A percentile compares a stretch with the other conserved stretches of the same genome.
Evolutionary conservation across 2,113 vertebrate genomes (phyloP).

Genomic region (Acinonyx jubatus): DNA sequence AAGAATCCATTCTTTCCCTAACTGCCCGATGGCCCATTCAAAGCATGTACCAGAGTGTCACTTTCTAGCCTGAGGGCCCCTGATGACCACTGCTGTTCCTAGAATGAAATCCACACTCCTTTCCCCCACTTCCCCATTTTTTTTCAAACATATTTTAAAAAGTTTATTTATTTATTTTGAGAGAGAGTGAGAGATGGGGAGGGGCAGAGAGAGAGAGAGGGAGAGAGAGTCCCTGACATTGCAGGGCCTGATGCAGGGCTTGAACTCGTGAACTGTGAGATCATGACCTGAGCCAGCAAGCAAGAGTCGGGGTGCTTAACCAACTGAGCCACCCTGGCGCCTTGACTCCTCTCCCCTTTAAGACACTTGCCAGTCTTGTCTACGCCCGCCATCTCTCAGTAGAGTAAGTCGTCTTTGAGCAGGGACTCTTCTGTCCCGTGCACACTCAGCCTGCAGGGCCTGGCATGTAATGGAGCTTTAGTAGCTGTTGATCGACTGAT

Average conservation of each 20-base stretch:
- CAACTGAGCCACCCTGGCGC: too few species aligned
- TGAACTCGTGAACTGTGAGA: too few species aligned
- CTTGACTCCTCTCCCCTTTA: background rate
- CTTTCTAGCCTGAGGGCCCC: background rate
- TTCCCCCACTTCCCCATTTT: too few species aligned
- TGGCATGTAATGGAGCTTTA: background rate
- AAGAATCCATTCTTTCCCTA: background rate
- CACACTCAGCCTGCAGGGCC: background rate
- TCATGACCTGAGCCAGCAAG: too few species aligned
- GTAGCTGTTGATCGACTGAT: background rate
- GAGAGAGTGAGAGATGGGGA: too few species aligned
- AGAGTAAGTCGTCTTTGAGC: background rate
- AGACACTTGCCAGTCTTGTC: background rate
- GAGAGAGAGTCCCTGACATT: too few species aligned
- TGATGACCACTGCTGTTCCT: background rate
- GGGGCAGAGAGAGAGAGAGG: too few species aligned
- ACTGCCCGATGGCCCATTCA: background rate
- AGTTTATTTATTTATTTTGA: too few species aligned
- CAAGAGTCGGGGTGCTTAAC: too few species aligned
- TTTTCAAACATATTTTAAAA: too few species aligned
- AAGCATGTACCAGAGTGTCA: background rate
- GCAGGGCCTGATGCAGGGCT: too few species aligned
- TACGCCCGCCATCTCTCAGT: background rate
- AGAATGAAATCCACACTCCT: background rate
- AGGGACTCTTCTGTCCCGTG: background rate